phyloP scores from a whole-genome alignment of 2,888 invertebrate species.

The Polydrusus cervinus region DNA sequence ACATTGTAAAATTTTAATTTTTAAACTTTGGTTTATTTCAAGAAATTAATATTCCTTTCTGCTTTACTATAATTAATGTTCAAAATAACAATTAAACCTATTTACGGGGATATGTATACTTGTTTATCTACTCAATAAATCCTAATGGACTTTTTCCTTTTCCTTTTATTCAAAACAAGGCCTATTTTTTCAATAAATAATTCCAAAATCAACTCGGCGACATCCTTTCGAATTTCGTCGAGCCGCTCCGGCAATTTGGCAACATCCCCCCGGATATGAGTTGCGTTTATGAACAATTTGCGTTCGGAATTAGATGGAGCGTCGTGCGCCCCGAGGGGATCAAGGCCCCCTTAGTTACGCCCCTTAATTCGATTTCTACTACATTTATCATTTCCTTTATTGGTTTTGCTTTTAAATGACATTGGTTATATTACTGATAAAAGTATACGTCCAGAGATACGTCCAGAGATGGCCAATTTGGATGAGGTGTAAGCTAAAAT shows the following conservation, averaged over 20 bases:
- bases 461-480: background rate
- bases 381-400: slow-evolving; percentile 54
- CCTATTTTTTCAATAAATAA: slow-evolving; percentile 41
- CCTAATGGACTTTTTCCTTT: background rate
- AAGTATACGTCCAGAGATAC: background rate
- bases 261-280: slow-evolving; percentile 54
- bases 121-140: background rate
- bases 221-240: slow-evolving; percentile 35
- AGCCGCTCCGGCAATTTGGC: slow-evolving; percentile 51
- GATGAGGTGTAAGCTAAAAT: background rate
- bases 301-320: slow-evolving; percentile 53
- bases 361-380: slow-evolving; percentile 37
- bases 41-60: too few species aligned
- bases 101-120: background rate
- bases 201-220: slow-evolving; percentile 43
- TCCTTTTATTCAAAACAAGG: background rate
- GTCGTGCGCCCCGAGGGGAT: slow-evolving; percentile 22
- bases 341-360: slow-evolving; percentile 24
- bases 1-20: too few species aligned
- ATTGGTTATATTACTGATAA: slow-evolving; percentile 33
- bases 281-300: slow-evolving; percentile 53
- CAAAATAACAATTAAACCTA: too few species aligned
- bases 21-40: too few species aligned
- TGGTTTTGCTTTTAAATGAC: slow-evolving; percentile 49
- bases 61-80: too few species aligned